These are phyloP conservation scores for Limonius californicus DNA, from an alignment of 1,140 invertebrate genomes.

Conservation along the genomic window DNA sequence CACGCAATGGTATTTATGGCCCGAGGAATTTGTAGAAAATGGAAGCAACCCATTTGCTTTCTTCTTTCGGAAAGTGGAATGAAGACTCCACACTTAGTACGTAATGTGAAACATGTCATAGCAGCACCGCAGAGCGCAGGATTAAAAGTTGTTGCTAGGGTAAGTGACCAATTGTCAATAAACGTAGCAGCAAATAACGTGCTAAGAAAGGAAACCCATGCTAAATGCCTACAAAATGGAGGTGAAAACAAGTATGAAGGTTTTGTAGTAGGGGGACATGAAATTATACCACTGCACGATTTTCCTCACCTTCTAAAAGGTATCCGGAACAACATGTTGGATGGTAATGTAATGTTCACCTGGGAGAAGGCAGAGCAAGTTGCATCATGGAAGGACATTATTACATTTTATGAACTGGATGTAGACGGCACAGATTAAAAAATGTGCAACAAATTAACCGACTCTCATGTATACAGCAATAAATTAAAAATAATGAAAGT, in stretches of 20 bases:
- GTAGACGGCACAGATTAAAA: slow-evolving; percentile 3
- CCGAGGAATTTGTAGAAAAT: slow-evolving; percentile 22
- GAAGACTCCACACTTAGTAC: neutral
- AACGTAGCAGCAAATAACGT: slow-evolving; percentile 25
- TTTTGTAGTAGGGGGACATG: slow-evolving; percentile 31
- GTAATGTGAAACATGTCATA: neutral
- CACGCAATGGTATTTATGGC: slow-evolving; percentile 34
- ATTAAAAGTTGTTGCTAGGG: slow-evolving; percentile 21
- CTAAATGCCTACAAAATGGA: slow-evolving; percentile 12
- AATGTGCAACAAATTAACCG: slow-evolving; percentile 14
- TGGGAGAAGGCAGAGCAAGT: slow-evolving; percentile 18
- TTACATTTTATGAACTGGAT: slow-evolving; percentile 17
- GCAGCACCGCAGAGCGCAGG: slow-evolving; percentile 17
- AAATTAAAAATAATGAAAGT: slow-evolving; percentile 21
- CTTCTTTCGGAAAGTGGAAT: neutral
- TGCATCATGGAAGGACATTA: slow-evolving; percentile 14
- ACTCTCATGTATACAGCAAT: slow-evolving; percentile 3
- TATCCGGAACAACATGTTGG: slow-evolving; percentile 40
- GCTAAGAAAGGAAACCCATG: slow-evolving; percentile 17
- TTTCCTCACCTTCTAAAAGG: slow-evolving; percentile 43
- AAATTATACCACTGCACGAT: slow-evolving; percentile 39
- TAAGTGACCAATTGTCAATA: slow-evolving; percentile 25
- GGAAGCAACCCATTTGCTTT: slow-evolving; percentile 30
- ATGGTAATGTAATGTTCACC: slow-evolving; percentile 32
- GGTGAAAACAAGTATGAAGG: slow-evolving; percentile 25